phyloP scores from a whole-genome alignment of 2,888 invertebrate genomes.

The Nephrocerus scutellatus region DNA sequence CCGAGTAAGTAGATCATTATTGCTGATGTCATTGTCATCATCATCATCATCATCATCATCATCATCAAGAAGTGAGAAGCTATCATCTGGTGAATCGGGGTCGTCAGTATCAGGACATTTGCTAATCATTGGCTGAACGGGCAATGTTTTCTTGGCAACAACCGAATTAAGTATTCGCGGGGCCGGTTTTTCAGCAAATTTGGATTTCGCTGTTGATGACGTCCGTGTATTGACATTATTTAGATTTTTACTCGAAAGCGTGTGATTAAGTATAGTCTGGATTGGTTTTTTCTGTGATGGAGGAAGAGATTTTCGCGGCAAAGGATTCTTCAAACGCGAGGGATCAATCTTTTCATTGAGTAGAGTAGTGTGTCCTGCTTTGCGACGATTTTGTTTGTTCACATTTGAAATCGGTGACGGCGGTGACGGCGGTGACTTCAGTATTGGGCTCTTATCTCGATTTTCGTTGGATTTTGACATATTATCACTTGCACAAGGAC shows the following conservation, averaged over 20 bases:
- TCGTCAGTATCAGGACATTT: slow-evolving; percentile 30
- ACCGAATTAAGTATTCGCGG: slow-evolving; percentile 44
- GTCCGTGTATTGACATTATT: too few relatives aligned
- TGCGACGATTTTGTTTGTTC: slow-evolving; percentile 24
- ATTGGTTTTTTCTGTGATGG: slow-evolving; percentile 14
- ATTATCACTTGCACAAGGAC: slow-evolving; percentile 1
- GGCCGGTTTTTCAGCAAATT: slow-evolving; percentile 30
- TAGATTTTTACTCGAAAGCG: slow-evolving; percentile 7
- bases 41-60: slow-evolving; percentile 29
- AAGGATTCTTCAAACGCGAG: slow-evolving; percentile 19
- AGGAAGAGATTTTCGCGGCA: slow-evolving; percentile 13
- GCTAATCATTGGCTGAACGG: slow-evolving; percentile 37
- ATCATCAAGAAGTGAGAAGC: slow-evolving; percentile 20
- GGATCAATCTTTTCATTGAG: slow-evolving; percentile 27
- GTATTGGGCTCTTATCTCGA: slow-evolving; percentile 18
- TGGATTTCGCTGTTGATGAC: slow-evolving; percentile 8
- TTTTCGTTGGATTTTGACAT: slow-evolving; percentile 5
- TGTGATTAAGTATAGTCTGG: slow-evolving; percentile 18
- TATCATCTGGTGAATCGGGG: slow-evolving; percentile 31
- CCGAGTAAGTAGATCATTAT: slow-evolving; percentile 22
- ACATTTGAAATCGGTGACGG: slow-evolving; percentile 3
- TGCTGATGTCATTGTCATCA: slow-evolving; percentile 20
- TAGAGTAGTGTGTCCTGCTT: slow-evolving; percentile 28
- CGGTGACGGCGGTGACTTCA: slow-evolving; percentile 7
- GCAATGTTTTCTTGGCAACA: slow-evolving; percentile 38